Percentiles rank a stretch among this genome's conserved stretches.
These are phyloP conservation scores for Acanthosoma haemorrhoidale DNA, from an alignment of 2,888 invertebrate species.

Conservation along the genomic window DNA sequence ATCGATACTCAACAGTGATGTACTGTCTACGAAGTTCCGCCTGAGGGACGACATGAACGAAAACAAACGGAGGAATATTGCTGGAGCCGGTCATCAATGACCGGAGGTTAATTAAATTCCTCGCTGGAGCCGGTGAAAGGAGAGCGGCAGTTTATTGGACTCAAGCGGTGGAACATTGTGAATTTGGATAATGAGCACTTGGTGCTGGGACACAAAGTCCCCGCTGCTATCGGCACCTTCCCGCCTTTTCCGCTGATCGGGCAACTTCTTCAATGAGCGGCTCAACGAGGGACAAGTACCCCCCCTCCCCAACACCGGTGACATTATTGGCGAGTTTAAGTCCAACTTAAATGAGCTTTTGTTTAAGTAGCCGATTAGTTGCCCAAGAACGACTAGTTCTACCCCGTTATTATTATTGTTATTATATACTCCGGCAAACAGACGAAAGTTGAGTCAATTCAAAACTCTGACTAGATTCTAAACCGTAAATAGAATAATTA, in stretches of 20 bases:
- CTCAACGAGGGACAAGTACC: neutral
- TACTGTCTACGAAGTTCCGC: too few relatives aligned
- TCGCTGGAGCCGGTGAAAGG: neutral
- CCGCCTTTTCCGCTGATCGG: neutral
- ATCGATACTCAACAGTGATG: too few relatives aligned
- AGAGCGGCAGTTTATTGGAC: neutral
- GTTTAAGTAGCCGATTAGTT: too few relatives aligned
- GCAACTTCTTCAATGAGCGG: neutral
- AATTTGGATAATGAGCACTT: neutral
- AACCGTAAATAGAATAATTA: too few relatives aligned
- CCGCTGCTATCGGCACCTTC: neutral
- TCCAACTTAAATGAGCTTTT: neutral
- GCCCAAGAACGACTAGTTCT: too few relatives aligned
- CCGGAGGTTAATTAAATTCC: slow-evolving; percentile 11
- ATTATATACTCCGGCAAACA: too few relatives aligned
- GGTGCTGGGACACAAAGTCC: neutral
- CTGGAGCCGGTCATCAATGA: too few relatives aligned
- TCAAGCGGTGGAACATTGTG: neutral
- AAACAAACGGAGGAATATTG: neutral
- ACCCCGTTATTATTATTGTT: too few relatives aligned
- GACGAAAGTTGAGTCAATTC: too few relatives aligned
- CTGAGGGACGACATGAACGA: neutral
- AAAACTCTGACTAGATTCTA: too few relatives aligned
- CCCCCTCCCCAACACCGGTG: too few relatives aligned
- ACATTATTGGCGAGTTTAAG: neutral